Percentiles rank a stretch among this genome's conserved stretches.
Evolutionary conservation across 2,797 vertebrate genomes (phyloP).

Genomic region (Somateria mollissima): DNA sequence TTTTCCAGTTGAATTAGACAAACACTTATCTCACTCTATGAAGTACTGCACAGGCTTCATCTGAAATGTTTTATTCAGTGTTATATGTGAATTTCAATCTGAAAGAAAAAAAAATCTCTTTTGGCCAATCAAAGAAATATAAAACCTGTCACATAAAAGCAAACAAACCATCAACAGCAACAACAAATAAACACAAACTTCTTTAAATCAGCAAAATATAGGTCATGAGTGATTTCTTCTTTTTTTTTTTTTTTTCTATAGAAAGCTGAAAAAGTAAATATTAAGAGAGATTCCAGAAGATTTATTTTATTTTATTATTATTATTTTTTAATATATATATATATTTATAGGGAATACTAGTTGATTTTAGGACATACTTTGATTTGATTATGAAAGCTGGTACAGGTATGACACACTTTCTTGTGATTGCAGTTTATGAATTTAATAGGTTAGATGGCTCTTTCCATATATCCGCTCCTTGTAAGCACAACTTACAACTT

Average conservation of each 20-base stretch:
- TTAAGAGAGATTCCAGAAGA: neutral
- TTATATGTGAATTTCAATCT: neutral
- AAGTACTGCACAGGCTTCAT: neutral
- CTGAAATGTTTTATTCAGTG: neutral
- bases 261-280: neutral
- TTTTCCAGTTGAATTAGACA: neutral
- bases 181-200: neutral
- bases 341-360: neutral
- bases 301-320: neutral
- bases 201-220: neutral
- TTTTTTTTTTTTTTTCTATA: neutral
- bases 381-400: neutral
- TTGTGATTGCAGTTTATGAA: neutral
- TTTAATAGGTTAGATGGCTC: neutral
- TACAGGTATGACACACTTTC: neutral
- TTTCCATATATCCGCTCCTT: neutral
- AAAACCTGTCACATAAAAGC: neutral
- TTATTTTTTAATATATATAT: no score
- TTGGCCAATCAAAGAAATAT: neutral
- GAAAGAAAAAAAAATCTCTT: neutral
- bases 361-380: neutral
- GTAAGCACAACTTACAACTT: neutral
- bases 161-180: neutral
- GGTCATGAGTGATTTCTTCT: rapidly evolving
- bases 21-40: neutral